phyloP scores from a whole-genome alignment of 2,797 vertebrate species.

The Mormyrus proboscirostris region DNA sequence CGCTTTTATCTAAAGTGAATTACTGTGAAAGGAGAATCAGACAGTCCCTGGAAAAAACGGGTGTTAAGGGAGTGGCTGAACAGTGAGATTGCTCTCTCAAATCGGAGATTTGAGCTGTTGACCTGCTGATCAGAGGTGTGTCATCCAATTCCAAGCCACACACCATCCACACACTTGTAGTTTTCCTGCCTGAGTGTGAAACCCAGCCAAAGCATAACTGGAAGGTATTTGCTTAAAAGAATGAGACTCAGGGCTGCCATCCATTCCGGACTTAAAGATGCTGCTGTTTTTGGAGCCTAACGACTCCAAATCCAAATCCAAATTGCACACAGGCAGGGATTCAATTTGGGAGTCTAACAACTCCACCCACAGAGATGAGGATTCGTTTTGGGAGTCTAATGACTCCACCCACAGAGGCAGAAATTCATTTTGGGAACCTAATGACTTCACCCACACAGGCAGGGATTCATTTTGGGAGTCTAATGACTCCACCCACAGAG shows the following conservation, averaged over 20 bases:
- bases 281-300: background rate
- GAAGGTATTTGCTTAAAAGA: background rate
- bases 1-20: background rate
- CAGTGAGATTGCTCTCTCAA: background rate
- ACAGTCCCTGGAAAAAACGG: background rate
- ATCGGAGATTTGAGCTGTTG: background rate
- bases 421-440: background rate
- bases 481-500: background rate
- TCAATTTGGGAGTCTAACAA: background rate
- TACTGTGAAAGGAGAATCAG: background rate
- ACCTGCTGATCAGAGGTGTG: background rate
- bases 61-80: background rate
- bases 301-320: background rate
- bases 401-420: background rate
- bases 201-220: background rate
- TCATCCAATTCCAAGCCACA: background rate
- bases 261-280: background rate
- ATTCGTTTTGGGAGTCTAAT: background rate
- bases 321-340: background rate
- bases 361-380: background rate
- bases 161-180: background rate
- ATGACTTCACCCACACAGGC: background rate
- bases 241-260: background rate
- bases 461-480: background rate
- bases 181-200: background rate